phyloP scores from a whole-genome alignment of 2,113 vertebrate genomes.

The Pelecanoides urinatrix region DNA sequence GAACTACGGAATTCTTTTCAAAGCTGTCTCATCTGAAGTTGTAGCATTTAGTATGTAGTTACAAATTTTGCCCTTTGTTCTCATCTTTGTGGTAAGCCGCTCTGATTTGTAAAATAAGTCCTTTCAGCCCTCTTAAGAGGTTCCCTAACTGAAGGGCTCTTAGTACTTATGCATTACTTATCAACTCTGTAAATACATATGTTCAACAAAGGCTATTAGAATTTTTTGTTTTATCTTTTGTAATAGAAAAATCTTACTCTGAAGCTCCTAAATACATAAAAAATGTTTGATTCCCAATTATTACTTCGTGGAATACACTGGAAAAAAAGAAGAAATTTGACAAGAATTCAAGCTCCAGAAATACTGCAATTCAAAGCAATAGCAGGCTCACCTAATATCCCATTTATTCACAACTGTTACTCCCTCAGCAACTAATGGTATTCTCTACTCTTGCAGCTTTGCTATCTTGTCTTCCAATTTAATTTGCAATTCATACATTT shows the following conservation, averaged over 20 bases:
- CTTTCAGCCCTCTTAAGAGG: neutral
- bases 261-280: neutral
- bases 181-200: neutral
- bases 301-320: neutral
- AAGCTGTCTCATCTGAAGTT: neutral
- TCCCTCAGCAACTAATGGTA: neutral
- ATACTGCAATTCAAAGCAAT: neutral
- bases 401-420: neutral
- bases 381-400: neutral
- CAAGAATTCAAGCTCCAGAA: neutral
- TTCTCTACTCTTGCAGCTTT: neutral
- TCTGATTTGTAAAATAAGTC: neutral
- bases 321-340: neutral
- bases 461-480: neutral
- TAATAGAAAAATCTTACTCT: neutral
- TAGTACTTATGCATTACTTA: neutral
- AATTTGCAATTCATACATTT: neutral
- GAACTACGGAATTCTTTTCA: neutral
- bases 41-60: neutral
- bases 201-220: neutral
- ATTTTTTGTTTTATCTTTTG: neutral
- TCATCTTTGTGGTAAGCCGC: neutral
- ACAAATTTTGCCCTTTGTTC: neutral
- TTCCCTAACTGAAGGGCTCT: neutral
- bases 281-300: neutral